Evolutionary conservation across 2,797 vertebrate species (phyloP), one percentile per base, ranked within the genome.

Genomic region (Phaenicophaeus curvirostris): DNA sequence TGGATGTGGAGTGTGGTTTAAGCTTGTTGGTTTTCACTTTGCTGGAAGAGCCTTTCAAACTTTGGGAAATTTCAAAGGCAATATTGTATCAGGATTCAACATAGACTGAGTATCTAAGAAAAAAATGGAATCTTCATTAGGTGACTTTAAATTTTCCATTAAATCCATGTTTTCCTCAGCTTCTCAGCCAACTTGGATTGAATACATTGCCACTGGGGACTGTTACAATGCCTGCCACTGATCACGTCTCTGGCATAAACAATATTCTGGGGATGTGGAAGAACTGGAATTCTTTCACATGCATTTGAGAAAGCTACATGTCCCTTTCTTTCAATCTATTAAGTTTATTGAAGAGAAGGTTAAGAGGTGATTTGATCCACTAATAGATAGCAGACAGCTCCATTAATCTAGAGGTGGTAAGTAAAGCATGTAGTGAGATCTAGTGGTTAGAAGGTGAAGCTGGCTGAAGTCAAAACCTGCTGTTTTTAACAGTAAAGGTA

Each of bases 361-460:
- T 93, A 93, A 92, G 89, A 93, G 94, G 91, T 92, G 87, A 93
- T 84, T 95, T 96, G 93, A 88, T 94, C 73, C 39, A 61, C 87
- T 95, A 86, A 93, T 74, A 96, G 91, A 61, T 13, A 67, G 73
- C 8, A 92, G 91, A 90, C 85, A 94, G 89, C 63, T 94, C 87
- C 82, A 92, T 95, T 96, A 93, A 96, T 95, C 92, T 85, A 13
- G 31, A 46, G 42, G 37, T 62, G 62, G 62, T 37, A 31, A 92
- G 78, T 11, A 78, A 75, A 81, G 63, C 62, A 1, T 46, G 33
- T 18, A 33, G 66, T 0, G 5, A 63, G 69, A 86, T 25, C 78
- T 48, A 53, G 31, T 5, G 44, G 39, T 35, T 28, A 79, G 69
- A 87, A 80, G 73, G 92, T 69, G 89, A 66, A 78, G 51, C 35